A percentile compares a stretch with the other conserved stretches of the same genome.
phyloP scores from a whole-genome alignment of 2,797 vertebrate genomes.

The Bradypodion ventrale region DNA sequence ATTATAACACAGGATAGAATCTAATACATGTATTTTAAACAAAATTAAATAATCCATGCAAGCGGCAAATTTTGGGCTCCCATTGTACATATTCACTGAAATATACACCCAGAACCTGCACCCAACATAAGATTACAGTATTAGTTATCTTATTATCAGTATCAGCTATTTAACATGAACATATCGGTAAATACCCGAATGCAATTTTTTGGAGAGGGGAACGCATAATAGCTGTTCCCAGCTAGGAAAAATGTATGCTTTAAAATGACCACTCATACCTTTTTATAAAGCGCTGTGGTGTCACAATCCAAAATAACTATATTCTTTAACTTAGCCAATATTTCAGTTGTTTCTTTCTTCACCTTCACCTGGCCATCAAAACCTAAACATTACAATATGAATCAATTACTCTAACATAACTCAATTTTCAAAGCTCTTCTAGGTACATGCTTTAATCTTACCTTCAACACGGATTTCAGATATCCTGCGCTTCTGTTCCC shows the following conservation, averaged over 20 bases:
- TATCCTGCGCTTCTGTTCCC: conserved; percentile 88
- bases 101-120: background rate
- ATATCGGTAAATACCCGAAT: background rate
- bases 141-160: background rate
- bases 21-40: background rate
- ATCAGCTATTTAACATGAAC: background rate
- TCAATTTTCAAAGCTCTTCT: background rate
- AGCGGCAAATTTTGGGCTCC: background rate
- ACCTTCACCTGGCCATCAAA: conserved; percentile 90
- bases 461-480: conserved; percentile 95
- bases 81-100: background rate
- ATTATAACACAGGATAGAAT: too few relatives aligned
- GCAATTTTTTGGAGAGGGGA: background rate
- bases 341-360: conserved; percentile 85
- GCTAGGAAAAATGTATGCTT: background rate
- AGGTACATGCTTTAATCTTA: conserved; percentile 60
- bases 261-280: conserved; percentile 75
- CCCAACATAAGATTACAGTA: background rate
- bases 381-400: conserved; percentile 68
- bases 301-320: conserved; percentile 93
- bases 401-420: background rate
- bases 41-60: background rate
- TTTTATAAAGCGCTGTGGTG: conserved; percentile 87
- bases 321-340: conserved; percentile 90
- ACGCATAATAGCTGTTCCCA: background rate